phyloP scores from a whole-genome alignment of 2,888 invertebrate species.

The Drosophila kanekoi region DNA sequence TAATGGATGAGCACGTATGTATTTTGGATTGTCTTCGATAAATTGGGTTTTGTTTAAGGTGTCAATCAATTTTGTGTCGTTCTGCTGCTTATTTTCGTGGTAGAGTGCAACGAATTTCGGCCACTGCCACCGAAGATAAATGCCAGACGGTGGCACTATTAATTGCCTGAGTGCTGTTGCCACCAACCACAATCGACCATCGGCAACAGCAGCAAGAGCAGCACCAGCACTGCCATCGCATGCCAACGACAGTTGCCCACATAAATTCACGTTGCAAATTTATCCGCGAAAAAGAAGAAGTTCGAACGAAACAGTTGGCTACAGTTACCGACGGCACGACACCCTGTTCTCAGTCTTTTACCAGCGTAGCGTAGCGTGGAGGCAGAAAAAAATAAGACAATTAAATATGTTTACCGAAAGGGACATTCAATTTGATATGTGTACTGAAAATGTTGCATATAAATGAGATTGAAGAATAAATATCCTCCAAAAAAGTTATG shows the following conservation, averaged over 20 bases:
- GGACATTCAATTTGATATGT: no score
- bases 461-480: no score
- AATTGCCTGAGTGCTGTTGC: slow-evolving; percentile 31
- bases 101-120: slow-evolving; percentile 33
- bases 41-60: slow-evolving; percentile 28
- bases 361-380: no score
- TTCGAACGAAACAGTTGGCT: not conserved
- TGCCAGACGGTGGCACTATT: slow-evolving; percentile 27
- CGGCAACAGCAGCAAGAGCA: slow-evolving; percentile 1
- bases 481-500: no score
- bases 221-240: not conserved
- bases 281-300: slow-evolving; percentile 20
- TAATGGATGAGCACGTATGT: slow-evolving; percentile 33
- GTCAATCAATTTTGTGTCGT: slow-evolving; percentile 35
- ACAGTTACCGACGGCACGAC: not conserved
- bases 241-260: slow-evolving; percentile 20
- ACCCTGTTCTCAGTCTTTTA: slow-evolving; percentile 1
- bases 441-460: no score
- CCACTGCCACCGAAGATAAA: slow-evolving; percentile 34
- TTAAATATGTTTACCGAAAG: no score
- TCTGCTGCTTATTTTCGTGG: slow-evolving; percentile 15
- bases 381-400: no score
- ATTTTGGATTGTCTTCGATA: slow-evolving; percentile 23
- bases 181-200: slow-evolving; percentile 7
- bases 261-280: slow-evolving; percentile 41